A percentile compares a stretch with the other conserved stretches of the same genome.
phyloP scores from a whole-genome alignment of 2,113 vertebrate species.

The Brevimyrus niger region DNA sequence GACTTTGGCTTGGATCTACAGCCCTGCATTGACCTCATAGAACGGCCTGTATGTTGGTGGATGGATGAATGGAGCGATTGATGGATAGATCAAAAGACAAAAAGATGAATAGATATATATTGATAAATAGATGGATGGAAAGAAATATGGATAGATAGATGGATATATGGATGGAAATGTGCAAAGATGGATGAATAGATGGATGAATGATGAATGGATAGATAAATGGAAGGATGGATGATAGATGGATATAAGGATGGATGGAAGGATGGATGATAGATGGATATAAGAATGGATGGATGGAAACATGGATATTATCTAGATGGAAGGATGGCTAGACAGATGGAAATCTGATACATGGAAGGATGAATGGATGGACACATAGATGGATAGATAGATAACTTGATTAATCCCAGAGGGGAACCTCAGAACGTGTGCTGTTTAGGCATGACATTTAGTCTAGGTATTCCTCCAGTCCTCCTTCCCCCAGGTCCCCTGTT shows the following conservation, averaged over 20 bases:
- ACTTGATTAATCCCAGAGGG: background rate
- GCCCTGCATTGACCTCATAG: conserved; percentile 82
- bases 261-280: background rate
- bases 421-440: background rate
- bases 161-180: too few species aligned
- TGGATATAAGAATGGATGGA: background rate
- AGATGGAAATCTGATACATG: too few species aligned
- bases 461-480: background rate
- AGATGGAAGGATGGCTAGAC: too few species aligned
- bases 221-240: background rate
- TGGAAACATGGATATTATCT: too few species aligned
- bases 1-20: conserved; percentile 82
- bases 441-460: background rate
- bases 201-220: background rate
- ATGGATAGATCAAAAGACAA: background rate
- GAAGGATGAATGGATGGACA: background rate
- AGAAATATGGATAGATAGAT: background rate
- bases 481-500: background rate
- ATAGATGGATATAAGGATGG: background rate
- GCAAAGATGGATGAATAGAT: too few species aligned
- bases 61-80: background rate
- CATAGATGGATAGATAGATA: background rate
- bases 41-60: conserved; percentile 63
- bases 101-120: background rate
- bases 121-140: background rate